Base-by-base conservation (phyloP, 2,797 vertebrate species). In the Pitangus sulphuratus region DNA sequence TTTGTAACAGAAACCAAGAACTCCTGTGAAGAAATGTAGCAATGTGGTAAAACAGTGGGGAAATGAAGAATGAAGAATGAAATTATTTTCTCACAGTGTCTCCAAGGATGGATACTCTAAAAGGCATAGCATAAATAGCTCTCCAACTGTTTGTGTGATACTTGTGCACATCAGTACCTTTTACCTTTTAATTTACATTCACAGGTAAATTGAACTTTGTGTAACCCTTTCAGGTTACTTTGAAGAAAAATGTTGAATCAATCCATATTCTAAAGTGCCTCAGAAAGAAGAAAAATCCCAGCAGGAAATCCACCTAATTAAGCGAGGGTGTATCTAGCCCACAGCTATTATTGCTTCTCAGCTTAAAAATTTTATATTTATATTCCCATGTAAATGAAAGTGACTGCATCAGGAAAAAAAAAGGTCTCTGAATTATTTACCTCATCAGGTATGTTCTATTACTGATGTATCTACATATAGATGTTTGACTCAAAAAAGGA, bases 291-390 rank as follows among this genome's bases (percentile, higher is more conserved):
- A 81, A 76, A 94, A 95, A 94, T 86, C 87, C 93, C 91, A 95
- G 86, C 70, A 94, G 86, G 81, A 94, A 96, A 90, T 62, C 58
- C 66, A 94, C 62, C 75, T 92, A 89, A 97, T 96, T 95, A 94
- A 95, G 61, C 57, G 21, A 28, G 45, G 75, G 77, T 89, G 68
- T 87, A 92, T 82, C 40, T 24, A 85, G 70, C 77, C 74, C 86
- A 92, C 16, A 74, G 87, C 81, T 89, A 93, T 91, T 96, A 89
- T 39, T 15, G 4, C 75, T 75, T 72, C 74, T 89, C 87, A 85
- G 72, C 47, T 92, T 78, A 77, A 45, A 66, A 84, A 87, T 82
- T 91, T 95, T 84, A 76, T 77, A 81, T 91, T 91, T 70, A 77
- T 53, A 70, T 87, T 66, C 30, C 44, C 11, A 84, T 15, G 80